Evolutionary conservation across 2,797 vertebrate species (phyloP).

Genomic region (Alosa sapidissima): DNA sequence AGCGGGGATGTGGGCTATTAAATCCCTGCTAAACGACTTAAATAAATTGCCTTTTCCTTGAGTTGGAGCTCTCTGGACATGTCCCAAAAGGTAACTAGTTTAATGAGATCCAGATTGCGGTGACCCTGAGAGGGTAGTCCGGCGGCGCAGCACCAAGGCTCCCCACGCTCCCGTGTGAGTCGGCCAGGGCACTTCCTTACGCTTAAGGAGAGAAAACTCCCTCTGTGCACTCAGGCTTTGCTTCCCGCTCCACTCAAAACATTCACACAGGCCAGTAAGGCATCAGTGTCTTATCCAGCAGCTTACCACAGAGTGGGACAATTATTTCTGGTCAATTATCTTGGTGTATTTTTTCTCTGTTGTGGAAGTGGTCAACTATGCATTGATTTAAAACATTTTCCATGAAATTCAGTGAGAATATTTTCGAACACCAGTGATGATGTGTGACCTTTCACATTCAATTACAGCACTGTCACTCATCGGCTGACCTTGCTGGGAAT

Average conservation of each 20-base stretch:
- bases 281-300: not conserved
- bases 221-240: not conserved
- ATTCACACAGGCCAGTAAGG: not conserved
- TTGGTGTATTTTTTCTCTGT: not conserved
- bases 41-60: slow-evolving; percentile 46
- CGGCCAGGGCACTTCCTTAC: slow-evolving; percentile 39
- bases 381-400: not conserved
- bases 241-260: not conserved
- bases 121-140: slow-evolving; percentile 49
- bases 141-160: slow-evolving; percentile 55
- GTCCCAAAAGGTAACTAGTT: slow-evolving; percentile 56
- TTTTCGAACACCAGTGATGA: not conserved
- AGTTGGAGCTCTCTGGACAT: slow-evolving; percentile 60
- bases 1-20: slow-evolving; percentile 56
- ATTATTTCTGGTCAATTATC: not conserved
- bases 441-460: not conserved
- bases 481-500: not conserved
- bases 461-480: not conserved
- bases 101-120: slow-evolving; percentile 60
- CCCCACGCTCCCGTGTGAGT: slow-evolving; percentile 27
- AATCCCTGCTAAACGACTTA: slow-evolving; percentile 59
- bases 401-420: not conserved
- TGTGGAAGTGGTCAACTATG: not conserved
- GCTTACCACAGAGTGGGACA: not conserved
- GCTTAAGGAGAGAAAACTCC: not conserved